Evolutionary conservation across 37 sponge, comb jelly and placozoan species (phyloP), one percentile per base, ranked within the genome.

Genomic region (Beroe forskalii): DNA sequence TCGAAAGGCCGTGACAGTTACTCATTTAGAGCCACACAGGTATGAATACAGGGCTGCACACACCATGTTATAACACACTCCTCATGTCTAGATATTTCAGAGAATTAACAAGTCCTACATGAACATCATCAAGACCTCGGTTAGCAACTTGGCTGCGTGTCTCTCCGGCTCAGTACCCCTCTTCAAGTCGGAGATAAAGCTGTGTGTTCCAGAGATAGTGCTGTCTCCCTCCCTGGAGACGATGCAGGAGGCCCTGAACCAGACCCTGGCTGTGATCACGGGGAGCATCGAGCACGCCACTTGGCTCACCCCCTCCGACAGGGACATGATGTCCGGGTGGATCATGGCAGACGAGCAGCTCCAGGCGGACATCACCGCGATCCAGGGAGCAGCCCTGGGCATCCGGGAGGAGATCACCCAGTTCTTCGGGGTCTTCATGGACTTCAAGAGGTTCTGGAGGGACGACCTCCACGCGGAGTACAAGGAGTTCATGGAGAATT

Each of bases 391-490:
- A 42, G 86, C 86, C 1, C 55, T 80, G 4, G 40, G 19, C 25
- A 38, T 37, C 12, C 28, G 42, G 25, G 86, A 44, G 86, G 86
- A 44, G 37, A 69, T 69, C 4, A 35, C 72, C 19, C n/a, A 44
- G 40, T 80, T 80, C 86, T 80, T 80, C 55, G 28, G 25, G n/a
- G 62, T 60, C 48, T 91, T 69, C 67, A 75, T 67, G 55, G 42
- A 38, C 9, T 95, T 90, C 67, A 93, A 93, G 43, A 89, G 67
- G 62, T 92, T 95, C 41, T 96, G 97, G 97, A 62, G 92, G 89
- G 67, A 93, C 62, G 97, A 96, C 83, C 80, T 96, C 27, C 93
- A 94, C 67, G 91, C 90, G 39, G 38, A 93, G 69, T 94, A 92
- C 90, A 61, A 92, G 89, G 37, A 89, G 40, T 94, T 96, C 67